These are phyloP conservation scores for Pecten maximus DNA, from an alignment of 2,888 invertebrate species.

Conservation along the genomic window DNA sequence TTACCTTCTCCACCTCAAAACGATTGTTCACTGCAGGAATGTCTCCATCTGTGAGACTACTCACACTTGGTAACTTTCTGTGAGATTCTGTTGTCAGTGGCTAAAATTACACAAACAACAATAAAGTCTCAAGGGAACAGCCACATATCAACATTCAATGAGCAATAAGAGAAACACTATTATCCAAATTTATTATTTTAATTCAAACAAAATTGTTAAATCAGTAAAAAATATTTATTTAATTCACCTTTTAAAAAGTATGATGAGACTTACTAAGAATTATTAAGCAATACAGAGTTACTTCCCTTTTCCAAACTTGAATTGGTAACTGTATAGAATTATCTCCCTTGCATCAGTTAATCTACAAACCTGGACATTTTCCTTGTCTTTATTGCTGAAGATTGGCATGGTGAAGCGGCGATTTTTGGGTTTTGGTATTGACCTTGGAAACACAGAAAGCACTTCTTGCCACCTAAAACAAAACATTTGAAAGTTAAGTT, in stretches of 20 bases:
- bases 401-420: conserved; percentile 71
- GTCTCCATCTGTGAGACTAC: conserved; percentile 44
- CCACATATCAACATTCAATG: neutral
- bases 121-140: conserved; percentile 40
- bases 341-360: conserved; percentile 17
- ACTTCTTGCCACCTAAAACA: conserved; percentile 90
- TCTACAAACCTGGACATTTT: conserved; percentile 40
- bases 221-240: too few species aligned
- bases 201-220: too few species aligned
- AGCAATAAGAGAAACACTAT: neutral
- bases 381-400: conserved; percentile 74
- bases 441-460: conserved; percentile 87
- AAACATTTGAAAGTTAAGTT: neutral
- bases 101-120: conserved; percentile 46
- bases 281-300: neutral
- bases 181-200: too few species aligned
- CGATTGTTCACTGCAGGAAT: conserved; percentile 55
- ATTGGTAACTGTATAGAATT: neutral
- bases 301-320: neutral
- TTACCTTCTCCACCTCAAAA: conserved; percentile 69
- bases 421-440: conserved; percentile 74
- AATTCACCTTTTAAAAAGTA: too few species aligned
- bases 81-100: neutral
- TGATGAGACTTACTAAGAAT: too few species aligned
- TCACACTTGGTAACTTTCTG: conserved; percentile 39